Evolutionary conservation across 1,140 invertebrate genomes (phyloP), one percentile per base, ranked within the genome.

Genomic region (Leptoteleia sp.): DNA sequence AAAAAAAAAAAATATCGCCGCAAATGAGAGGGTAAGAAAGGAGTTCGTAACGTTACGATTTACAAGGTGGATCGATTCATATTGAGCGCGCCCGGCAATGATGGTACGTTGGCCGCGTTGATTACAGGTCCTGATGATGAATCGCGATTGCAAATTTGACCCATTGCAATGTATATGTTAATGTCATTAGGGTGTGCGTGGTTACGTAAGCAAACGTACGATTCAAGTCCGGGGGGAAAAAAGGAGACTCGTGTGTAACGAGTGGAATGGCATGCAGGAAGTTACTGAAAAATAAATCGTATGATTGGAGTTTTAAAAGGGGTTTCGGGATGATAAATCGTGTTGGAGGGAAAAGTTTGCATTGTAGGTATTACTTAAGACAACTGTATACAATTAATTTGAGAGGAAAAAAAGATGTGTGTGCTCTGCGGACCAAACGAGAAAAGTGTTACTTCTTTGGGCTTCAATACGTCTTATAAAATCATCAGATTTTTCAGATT

Each of bases 121-220:
- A 70, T 76, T 76, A 70, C 64, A 43, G 73, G 57, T 68, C 64
- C 64, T 55, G 64, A 27, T 76, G 73, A 76, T 76, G 57, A 64
- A 76, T 76, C 64, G 73, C 57, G 43, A 70, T 65, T 76, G 73
- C 65, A 45, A 70, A 64, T 64, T 54, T 62, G 72, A 68, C 73
- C 73, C 62, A 68, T 76, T 68, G 43, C 50, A 76, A 76, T 31
- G 22, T 17, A 22, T 68, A 40, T 37, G 42, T 40, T 17, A 29
- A 13, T 76, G 55, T 76, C 72, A 68, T 54, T 76, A 61, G 22
- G 62, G 47, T 75, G 54, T 67, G 65, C 29, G 61, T 37, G 17
- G 45, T 75, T 75, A 61, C 31, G 31, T 37, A 75, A 75, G 15
- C 61, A 37, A 65, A 75, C 17, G 13, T 59, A 33, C 57, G 22